Evolutionary conservation across 1,140 invertebrate genomes (phyloP).

Genomic region (Hormaphis cornu): DNA sequence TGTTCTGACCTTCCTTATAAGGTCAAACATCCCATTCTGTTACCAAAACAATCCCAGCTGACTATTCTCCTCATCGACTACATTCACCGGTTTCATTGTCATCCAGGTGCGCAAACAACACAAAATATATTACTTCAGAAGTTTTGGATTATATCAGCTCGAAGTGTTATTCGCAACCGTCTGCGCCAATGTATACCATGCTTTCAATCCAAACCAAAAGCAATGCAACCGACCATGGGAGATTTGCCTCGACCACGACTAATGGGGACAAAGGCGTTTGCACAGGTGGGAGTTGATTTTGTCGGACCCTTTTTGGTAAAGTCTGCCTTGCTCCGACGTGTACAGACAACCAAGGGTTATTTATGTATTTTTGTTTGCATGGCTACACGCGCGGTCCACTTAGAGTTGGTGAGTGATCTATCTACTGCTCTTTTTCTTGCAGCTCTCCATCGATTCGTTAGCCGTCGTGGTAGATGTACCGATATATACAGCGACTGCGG

Average conservation of each 20-base stretch:
- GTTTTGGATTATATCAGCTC: conserved; percentile 37
- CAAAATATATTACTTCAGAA: conserved; percentile 29
- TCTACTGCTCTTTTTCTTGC: conserved; percentile 41
- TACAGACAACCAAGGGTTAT: conserved; percentile 40
- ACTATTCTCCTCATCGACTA: conserved; percentile 37
- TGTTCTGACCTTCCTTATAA: conserved; percentile 37
- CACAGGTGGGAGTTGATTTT: conserved; percentile 42
- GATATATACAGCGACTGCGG: background rate
- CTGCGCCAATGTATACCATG: conserved; percentile 36
- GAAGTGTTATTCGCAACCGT: conserved; percentile 32
- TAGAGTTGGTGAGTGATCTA: conserved; percentile 41
- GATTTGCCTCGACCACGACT: conserved; percentile 39
- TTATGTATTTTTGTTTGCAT: conserved; percentile 44
- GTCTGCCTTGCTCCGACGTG: background rate
- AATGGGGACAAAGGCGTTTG: conserved; percentile 38
- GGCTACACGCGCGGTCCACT: conserved; percentile 42
- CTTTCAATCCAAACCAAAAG: conserved; percentile 22
- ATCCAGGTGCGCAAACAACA: conserved; percentile 36
- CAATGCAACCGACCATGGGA: conserved; percentile 38
- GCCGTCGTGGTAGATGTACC: background rate
- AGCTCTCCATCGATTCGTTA: conserved; percentile 37
- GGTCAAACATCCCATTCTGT: conserved; percentile 43
- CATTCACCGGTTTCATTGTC: conserved; percentile 36
- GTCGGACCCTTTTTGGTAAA: conserved; percentile 41
- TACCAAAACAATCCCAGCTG: conserved; percentile 37